These are phyloP conservation scores for Lordiphosa mommai DNA, from an alignment of 1,140 invertebrate species.

Conservation along the genomic window DNA sequence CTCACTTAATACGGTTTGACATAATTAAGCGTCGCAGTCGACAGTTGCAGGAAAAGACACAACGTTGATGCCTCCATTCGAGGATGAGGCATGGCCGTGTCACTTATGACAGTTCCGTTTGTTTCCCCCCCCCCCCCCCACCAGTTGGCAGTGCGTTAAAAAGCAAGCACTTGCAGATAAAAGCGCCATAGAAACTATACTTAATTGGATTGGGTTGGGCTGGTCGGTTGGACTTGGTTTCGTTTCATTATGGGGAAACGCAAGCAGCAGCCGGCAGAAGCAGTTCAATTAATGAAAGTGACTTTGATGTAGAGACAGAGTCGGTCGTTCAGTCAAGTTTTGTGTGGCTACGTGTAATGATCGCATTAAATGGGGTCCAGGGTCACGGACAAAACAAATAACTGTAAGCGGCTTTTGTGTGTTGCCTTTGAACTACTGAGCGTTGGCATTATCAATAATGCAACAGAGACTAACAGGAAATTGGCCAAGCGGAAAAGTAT, in stretches of 20 bases:
- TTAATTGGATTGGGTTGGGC: constrained; percentile 44
- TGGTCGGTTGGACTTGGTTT: constrained; percentile 4
- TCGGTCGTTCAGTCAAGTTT: constrained; percentile 17
- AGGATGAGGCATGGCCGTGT: constrained; percentile 1
- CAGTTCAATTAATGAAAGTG: constrained; percentile 48
- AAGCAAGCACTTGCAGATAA: constrained; percentile 35
- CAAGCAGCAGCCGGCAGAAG: not conserved
- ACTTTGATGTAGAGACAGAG: constrained; percentile 38
- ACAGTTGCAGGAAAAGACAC: constrained; percentile 2
- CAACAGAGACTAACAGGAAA: constrained; percentile 6
- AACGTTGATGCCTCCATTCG: constrained; percentile 8
- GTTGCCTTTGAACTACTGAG: constrained; percentile 8
- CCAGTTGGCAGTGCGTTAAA: constrained; percentile 25
- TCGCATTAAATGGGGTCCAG: constrained; percentile 22
- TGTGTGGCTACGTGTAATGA: constrained; percentile 47
- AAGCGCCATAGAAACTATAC: constrained; percentile 38
- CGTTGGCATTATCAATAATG: constrained; percentile 30
- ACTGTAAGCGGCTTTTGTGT: constrained; percentile 38
- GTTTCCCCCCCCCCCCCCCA: too few species aligned
- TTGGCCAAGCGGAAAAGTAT: not conserved
- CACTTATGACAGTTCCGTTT: constrained; percentile 39
- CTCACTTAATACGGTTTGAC: constrained; percentile 38
- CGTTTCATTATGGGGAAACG: not conserved
- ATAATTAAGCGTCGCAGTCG: constrained; percentile 29
- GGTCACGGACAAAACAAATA: constrained; percentile 9